These are phyloP conservation scores for Pipistrellus kuhlii DNA, from an alignment of 2,797 vertebrate genomes.

Conservation along the genomic window DNA sequence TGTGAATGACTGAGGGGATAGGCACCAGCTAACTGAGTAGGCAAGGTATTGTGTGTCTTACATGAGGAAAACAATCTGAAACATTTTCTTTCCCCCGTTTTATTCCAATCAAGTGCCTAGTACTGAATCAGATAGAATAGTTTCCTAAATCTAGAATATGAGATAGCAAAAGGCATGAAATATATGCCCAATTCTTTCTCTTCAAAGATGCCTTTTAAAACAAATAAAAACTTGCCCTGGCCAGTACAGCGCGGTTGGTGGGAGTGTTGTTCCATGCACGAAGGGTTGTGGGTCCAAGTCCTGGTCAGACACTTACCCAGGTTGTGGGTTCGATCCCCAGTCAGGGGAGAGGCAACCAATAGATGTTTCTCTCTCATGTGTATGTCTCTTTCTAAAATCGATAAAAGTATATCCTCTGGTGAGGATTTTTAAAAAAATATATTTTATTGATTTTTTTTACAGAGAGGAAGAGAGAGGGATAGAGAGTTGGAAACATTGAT, in stretches of 20 bases:
- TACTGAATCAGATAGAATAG: background rate
- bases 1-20: background rate
- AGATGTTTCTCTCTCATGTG: background rate
- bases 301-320: background rate
- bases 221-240: background rate
- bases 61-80: background rate
- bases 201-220: constrained; percentile 1
- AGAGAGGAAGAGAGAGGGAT: too few species aligned
- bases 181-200: background rate
- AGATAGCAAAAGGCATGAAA: background rate
- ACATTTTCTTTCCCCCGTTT: constrained; percentile 21
- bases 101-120: background rate
- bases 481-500: too few species aligned
- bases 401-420: background rate
- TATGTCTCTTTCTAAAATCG: too few species aligned
- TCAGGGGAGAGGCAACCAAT: background rate
- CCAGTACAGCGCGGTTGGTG: background rate
- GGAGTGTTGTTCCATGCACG: background rate
- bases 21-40: background rate
- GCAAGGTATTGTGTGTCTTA: background rate
- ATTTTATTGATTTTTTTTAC: too few species aligned
- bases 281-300: background rate
- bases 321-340: background rate
- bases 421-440: background rate
- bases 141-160: constrained; percentile 41